Conservation (phyloP, 2,797 vertebrate genomes). For the Artibeus jamaicensis region DNA sequence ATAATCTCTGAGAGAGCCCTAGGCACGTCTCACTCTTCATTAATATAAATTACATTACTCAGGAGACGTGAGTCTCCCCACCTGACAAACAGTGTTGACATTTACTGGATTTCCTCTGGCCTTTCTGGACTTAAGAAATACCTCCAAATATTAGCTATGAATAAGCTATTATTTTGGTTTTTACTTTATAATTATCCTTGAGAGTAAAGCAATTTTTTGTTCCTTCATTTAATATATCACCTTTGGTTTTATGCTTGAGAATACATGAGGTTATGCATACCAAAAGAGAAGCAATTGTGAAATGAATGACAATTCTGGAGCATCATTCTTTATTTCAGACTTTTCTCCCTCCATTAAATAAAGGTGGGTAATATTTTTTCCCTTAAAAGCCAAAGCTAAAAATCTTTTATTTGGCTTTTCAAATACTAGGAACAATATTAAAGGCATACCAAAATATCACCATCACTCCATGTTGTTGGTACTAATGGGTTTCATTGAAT, state of each 20-base stretch:
- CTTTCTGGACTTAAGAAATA: constrained; percentile 59
- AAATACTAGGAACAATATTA: not conserved
- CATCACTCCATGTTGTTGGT: not conserved
- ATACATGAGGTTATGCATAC: constrained; percentile 47
- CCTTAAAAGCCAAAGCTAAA: constrained; percentile 55
- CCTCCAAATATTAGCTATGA: constrained; percentile 40
- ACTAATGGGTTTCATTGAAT: constrained; percentile 17
- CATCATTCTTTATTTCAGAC: not conserved
- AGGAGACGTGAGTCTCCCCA: constrained; percentile 37
- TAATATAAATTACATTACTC: constrained; percentile 70
- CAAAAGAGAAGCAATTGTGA: constrained; percentile 49
- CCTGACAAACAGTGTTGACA: not conserved
- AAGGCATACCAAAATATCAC: constrained; percentile 6
- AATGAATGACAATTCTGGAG: constrained; percentile 30
- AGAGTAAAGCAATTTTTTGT: constrained; percentile 2
- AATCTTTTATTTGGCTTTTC: constrained; percentile 14
- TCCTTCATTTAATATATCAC: constrained; percentile 71
- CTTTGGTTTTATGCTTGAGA: constrained; percentile 50
- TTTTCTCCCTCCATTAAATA: constrained; percentile 37
- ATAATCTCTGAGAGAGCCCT: constrained; percentile 51
- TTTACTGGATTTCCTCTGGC: constrained; percentile 75
- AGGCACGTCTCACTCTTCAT: constrained; percentile 65
- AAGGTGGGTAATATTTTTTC: not conserved
- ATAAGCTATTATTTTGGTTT: constrained; percentile 49
- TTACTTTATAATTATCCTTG: constrained; percentile 15